A percentile compares a stretch with the other conserved stretches of the same genome.
phyloP scores from a whole-genome alignment of 2,888 invertebrate genomes.

The Bombyx huttoni region DNA sequence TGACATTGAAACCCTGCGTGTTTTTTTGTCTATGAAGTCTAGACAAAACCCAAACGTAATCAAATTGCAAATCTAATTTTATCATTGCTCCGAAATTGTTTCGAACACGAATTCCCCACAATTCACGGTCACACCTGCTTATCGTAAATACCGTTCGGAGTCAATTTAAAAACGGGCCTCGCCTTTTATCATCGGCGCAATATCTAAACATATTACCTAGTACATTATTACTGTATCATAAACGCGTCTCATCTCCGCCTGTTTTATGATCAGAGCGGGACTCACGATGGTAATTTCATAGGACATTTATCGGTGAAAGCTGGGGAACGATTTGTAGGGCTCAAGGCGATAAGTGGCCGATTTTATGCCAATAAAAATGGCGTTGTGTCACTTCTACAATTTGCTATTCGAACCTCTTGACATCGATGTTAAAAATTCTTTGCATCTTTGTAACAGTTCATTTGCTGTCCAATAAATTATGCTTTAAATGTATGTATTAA shows the following conservation, averaged over 20 bases:
- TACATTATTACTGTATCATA: slow-evolving; percentile 53
- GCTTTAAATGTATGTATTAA: too few relatives aligned
- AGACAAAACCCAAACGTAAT: too few relatives aligned
- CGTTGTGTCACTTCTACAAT: slow-evolving; percentile 30
- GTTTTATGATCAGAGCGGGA: slow-evolving; percentile 53
- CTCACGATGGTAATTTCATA: slow-evolving; percentile 65
- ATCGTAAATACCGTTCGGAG: background rate
- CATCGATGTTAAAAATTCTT: background rate
- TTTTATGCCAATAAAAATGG: slow-evolving; percentile 25
- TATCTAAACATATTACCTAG: slow-evolving; percentile 24
- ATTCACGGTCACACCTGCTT: too few relatives aligned
- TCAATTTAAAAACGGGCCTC: slow-evolving; percentile 5
- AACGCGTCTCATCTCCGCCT: slow-evolving; percentile 46
- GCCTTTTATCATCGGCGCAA: background rate
- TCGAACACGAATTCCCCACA: too few relatives aligned
- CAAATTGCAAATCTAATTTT: too few relatives aligned
- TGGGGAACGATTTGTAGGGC: slow-evolving; percentile 46
- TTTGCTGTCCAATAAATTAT: too few relatives aligned
- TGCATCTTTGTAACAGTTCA: too few relatives aligned
- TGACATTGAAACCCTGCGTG: too few relatives aligned
- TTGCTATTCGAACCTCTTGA: slow-evolving; percentile 9
- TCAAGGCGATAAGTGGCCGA: slow-evolving; percentile 39
- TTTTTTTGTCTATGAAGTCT: too few relatives aligned
- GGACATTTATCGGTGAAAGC: slow-evolving; percentile 53
- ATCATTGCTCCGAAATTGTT: too few relatives aligned